phyloP scores from a whole-genome alignment of 2,888 invertebrate species.

The Neoitamus cyanurus region DNA sequence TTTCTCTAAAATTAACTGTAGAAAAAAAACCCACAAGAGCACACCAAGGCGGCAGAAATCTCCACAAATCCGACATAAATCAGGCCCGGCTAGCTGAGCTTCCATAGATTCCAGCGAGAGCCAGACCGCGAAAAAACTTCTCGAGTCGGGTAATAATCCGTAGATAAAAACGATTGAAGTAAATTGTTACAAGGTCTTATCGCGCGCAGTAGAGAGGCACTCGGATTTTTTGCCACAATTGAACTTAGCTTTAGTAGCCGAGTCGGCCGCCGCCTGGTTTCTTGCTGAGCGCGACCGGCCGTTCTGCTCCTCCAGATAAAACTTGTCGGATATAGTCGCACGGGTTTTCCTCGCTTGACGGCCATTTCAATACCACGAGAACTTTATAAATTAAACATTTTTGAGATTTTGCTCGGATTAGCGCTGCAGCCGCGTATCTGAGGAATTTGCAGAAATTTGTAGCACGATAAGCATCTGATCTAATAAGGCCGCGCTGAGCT shows the following conservation, averaged over 20 bases:
- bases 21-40: background rate
- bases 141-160: slow-evolving; percentile 23
- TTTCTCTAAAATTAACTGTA: slow-evolving; percentile 2
- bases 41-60: background rate
- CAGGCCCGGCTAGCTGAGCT: background rate
- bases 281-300: background rate
- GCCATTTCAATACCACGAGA: slow-evolving; percentile 50
- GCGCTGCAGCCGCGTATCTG: background rate
- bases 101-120: background rate
- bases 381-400: slow-evolving; percentile 53
- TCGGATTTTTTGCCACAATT: slow-evolving; percentile 2
- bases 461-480: background rate
- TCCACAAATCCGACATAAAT: background rate
- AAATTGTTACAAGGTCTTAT: slow-evolving; percentile 53
- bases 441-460: background rate
- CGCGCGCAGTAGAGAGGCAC: slow-evolving; percentile 32
- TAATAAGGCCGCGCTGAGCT: background rate
- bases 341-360: slow-evolving; percentile 46
- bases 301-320: slow-evolving; percentile 1
- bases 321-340: slow-evolving; percentile 28
- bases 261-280: slow-evolving; percentile 20
- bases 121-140: slow-evolving; percentile 24
- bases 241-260: slow-evolving; percentile 19
- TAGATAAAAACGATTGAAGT: slow-evolving; percentile 38
- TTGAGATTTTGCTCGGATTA: slow-evolving; percentile 42